These are phyloP conservation scores for Corythornis cristatus DNA, from an alignment of 2,113 vertebrate genomes.

Conservation along the genomic window DNA sequence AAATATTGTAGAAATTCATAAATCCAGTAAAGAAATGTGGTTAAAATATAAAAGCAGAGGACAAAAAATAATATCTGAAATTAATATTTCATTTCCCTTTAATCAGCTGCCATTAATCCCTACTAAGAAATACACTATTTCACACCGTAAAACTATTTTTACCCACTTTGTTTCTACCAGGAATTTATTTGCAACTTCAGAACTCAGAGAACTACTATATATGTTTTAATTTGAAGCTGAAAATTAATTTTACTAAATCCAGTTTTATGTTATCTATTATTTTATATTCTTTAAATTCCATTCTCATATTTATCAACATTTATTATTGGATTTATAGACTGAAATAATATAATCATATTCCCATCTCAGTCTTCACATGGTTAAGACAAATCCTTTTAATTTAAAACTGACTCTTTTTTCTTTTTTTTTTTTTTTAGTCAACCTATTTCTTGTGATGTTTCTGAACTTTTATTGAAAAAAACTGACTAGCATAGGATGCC, in stretches of 20 bases:
- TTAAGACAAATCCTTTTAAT: no score
- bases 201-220: not conserved
- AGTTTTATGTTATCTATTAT: not conserved
- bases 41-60: not conserved
- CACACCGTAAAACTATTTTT: not conserved
- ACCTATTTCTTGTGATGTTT: not conserved
- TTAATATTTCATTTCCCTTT: not conserved
- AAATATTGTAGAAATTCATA: not conserved
- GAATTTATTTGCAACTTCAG: not conserved
- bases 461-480: not conserved
- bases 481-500: accelerated
- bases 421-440: not conserved
- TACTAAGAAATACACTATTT: not conserved
- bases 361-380: no score
- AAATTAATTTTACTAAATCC: not conserved
- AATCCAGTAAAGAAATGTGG: not conserved
- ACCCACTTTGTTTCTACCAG: not conserved
- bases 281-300: not conserved
- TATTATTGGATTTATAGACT: not conserved
- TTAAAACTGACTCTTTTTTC: not conserved
- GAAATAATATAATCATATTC: not conserved
- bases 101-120: not conserved
- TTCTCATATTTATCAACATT: not conserved
- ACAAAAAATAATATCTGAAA: not conserved
- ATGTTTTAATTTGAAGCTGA: not conserved